Conservation (phyloP, 2,888 invertebrate species). For the Drosophila vallismaia region DNA sequence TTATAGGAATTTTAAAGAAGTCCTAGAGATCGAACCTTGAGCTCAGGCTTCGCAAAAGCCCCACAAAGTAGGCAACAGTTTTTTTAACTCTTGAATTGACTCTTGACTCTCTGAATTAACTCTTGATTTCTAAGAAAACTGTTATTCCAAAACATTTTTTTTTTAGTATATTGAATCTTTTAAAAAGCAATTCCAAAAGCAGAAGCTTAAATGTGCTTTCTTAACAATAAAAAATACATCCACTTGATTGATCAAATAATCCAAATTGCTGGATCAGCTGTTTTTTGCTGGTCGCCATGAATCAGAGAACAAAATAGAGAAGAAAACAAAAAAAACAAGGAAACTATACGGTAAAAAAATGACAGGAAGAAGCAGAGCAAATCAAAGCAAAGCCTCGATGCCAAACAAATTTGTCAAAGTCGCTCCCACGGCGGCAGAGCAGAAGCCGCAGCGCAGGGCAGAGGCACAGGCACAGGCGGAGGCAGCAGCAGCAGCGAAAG, state of each 20-base stretch:
- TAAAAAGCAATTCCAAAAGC: no score
- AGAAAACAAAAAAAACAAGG: slow-evolving; percentile 7
- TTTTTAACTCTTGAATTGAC: background rate
- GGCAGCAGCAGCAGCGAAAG: background rate
- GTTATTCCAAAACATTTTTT: no score
- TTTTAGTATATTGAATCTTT: no score
- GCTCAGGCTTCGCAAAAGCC: background rate
- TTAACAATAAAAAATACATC: background rate
- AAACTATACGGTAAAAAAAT: background rate
- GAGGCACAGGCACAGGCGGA: background rate
- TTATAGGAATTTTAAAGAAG: background rate
- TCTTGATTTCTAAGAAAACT: no score
- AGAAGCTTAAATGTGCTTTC: no score
- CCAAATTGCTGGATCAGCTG: slow-evolving; percentile 24
- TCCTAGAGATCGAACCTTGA: background rate
- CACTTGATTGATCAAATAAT: background rate
- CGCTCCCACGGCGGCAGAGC: slow-evolving; percentile 24
- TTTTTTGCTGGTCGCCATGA: background rate
- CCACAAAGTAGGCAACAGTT: background rate
- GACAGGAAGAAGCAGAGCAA: background rate
- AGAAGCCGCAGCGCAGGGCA: background rate
- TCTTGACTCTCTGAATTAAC: no score
- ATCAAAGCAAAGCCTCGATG: slow-evolving; percentile 29
- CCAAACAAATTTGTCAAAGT: slow-evolving; percentile 48
- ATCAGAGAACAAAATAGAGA: background rate